phyloP scores from a whole-genome alignment of 2,797 vertebrate genomes.

The Coccyzus lansbergi region DNA sequence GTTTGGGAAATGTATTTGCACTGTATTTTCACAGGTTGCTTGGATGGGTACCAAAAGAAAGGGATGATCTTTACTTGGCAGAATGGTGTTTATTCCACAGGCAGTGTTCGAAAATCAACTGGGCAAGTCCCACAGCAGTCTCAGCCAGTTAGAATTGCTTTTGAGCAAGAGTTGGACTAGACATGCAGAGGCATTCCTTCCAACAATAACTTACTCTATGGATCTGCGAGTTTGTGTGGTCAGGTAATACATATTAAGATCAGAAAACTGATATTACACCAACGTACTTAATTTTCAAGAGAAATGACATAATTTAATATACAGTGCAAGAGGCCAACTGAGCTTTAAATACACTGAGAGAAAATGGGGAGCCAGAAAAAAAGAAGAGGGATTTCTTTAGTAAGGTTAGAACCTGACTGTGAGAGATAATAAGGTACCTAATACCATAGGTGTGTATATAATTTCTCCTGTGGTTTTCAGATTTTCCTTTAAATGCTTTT shows the following conservation, averaged over 20 bases:
- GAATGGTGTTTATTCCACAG: neutral
- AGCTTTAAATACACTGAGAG: neutral
- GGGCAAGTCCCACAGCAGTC: neutral
- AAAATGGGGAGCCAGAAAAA: neutral
- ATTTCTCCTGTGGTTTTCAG: slow-evolving; percentile 38
- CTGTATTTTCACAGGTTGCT: neutral
- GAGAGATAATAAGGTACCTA: slow-evolving; percentile 50
- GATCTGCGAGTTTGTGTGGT: neutral
- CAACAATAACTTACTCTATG: neutral
- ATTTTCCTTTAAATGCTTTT: slow-evolving; percentile 38
- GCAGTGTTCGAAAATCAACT: neutral
- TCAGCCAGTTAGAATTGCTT: neutral
- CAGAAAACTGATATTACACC: neutral
- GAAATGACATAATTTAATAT: neutral
- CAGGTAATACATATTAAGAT: neutral
- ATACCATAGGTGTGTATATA: slow-evolving; percentile 13
- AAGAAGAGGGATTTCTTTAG: neutral
- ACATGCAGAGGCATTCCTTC: neutral
- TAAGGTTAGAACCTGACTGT: slow-evolving; percentile 19
- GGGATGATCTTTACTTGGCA: neutral
- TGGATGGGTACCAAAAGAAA: neutral
- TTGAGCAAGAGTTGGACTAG: neutral
- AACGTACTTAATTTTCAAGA: neutral
- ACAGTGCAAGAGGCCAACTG: neutral
- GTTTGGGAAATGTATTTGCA: neutral